Conservation (phyloP, 2,888 invertebrate species). For the Lepidocyrtinus sp. region DNA sequence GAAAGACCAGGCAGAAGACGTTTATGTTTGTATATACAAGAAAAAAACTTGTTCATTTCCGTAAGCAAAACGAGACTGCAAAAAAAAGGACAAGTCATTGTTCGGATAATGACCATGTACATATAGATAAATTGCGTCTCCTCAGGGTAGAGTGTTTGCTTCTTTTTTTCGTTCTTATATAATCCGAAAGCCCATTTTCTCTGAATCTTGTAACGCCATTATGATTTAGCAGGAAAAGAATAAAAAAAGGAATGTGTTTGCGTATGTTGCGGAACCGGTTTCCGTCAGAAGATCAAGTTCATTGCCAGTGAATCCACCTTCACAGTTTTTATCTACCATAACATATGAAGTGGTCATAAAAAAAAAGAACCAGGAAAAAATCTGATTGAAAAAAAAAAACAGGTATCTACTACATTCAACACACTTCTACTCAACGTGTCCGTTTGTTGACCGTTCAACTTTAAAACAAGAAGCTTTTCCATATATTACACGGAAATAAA, state of each 20-base stretch:
- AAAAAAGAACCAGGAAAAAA: neutral
- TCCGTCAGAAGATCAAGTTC: slow-evolving; percentile 68
- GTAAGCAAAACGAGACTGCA: slow-evolving; percentile 50
- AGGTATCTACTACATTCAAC: slow-evolving; percentile 1
- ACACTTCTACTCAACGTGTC: neutral
- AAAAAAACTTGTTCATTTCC: slow-evolving; percentile 38
- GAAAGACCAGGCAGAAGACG: too few relatives aligned
- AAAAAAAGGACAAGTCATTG: slow-evolving; percentile 59
- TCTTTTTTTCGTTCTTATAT: neutral
- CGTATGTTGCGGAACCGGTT: slow-evolving; percentile 65
- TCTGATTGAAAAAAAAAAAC: neutral
- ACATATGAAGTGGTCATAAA: slow-evolving; percentile 19
- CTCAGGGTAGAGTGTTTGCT: slow-evolving; percentile 26
- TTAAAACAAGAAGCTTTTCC: slow-evolving; percentile 31
- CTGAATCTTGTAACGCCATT: too few relatives aligned
- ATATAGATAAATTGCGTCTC: slow-evolving; percentile 1
- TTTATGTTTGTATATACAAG: too few relatives aligned
- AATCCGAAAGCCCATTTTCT: too few relatives aligned
- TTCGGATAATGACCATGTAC: slow-evolving; percentile 63
- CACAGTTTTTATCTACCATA: slow-evolving; percentile 10
- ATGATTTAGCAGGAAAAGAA: slow-evolving; percentile 5
- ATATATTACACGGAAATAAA: slow-evolving; percentile 24
- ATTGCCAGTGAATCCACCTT: slow-evolving; percentile 38
- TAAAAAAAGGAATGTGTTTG: slow-evolving; percentile 27
- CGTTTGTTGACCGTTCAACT: slow-evolving; percentile 46